A percentile compares a stretch with the other conserved stretches of the same genome.
phyloP scores from a whole-genome alignment of 2,113 vertebrate species.

The Sturnus vulgaris region DNA sequence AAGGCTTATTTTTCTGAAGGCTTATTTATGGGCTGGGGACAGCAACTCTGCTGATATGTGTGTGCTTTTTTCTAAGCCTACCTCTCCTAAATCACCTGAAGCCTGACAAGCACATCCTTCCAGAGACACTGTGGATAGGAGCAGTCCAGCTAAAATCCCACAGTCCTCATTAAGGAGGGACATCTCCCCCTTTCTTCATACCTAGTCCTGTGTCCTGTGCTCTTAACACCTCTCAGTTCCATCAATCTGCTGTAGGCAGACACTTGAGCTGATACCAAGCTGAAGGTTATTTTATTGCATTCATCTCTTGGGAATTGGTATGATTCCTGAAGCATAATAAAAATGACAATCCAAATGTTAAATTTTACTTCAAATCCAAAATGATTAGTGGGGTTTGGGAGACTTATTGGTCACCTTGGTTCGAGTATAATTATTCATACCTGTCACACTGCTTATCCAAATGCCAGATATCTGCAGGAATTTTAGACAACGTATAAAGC shows the following conservation, averaged over 20 bases:
- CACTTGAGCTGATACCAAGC: background rate
- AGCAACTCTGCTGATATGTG: background rate
- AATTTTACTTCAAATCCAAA: background rate
- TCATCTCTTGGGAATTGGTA: background rate
- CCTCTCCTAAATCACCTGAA: slow-evolving; percentile 4
- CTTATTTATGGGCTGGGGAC: background rate
- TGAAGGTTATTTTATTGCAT: background rate
- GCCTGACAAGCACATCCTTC: background rate
- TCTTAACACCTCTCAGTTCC: background rate
- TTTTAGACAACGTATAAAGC: background rate
- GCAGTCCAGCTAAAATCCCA: background rate
- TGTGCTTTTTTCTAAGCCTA: background rate
- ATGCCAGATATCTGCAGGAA: background rate
- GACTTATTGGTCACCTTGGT: background rate
- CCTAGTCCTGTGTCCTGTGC: background rate
- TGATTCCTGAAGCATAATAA: background rate
- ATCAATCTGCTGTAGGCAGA: background rate
- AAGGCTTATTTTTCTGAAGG: background rate
- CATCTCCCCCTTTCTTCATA: background rate
- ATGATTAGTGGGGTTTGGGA: background rate
- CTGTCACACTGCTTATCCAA: background rate
- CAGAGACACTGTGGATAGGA: background rate
- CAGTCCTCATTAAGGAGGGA: background rate
- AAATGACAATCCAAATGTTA: background rate
- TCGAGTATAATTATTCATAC: background rate